Base-by-base conservation (phyloP, 2,113 vertebrate species). In the Perca fluviatilis region DNA sequence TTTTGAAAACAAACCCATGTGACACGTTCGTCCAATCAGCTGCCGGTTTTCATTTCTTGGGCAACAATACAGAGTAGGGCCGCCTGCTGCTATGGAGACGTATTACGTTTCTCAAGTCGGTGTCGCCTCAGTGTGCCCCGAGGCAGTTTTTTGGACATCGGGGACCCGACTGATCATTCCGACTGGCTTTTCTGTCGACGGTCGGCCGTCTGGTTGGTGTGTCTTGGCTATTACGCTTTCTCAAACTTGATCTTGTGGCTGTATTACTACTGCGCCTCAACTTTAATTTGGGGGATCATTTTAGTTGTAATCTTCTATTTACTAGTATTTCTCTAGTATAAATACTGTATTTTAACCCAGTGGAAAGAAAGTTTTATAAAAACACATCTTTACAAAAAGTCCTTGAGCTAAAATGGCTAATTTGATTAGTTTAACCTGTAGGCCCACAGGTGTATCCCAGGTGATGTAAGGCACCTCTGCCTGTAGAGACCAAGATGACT, bases 401-500 rank as follows among this genome's bases (percentile, higher is more conserved):
- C 21, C 0, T 54, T 19, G 8, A 67, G 51, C 36, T 77, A 4
- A 83, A 36, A 73, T 60, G 6, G 46, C 47, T 47, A 4, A 57
- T 73, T 27, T 75, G 1, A 54, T 76, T 50, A 0, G 19, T 64
- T 62, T 70, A 66, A 25, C 68, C 27, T 70, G 15, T 63, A 88
- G 93, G 90, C 74, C 78, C 75, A 27, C 89, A 92, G 90, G 69
- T 89, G 61, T 92, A 77, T 87, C 84, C 88, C 75, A 89, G 88
- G 95, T 97, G 93, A 95, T 96, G 92, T 95, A 90, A 96, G 93
- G 90, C 91, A 91, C 84, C 88, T 89, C 93, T 94, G 92, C 89
- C 92, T 95, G 87, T 95, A 95, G 92, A 95, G 88, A 93, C 94
- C 96, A 98, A 92, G 93, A 99, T 99, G 98, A 97, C 96, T 93